Base-by-base conservation (phyloP, 2,113 vertebrate genomes). In the Odontophorus gujanensis region DNA sequence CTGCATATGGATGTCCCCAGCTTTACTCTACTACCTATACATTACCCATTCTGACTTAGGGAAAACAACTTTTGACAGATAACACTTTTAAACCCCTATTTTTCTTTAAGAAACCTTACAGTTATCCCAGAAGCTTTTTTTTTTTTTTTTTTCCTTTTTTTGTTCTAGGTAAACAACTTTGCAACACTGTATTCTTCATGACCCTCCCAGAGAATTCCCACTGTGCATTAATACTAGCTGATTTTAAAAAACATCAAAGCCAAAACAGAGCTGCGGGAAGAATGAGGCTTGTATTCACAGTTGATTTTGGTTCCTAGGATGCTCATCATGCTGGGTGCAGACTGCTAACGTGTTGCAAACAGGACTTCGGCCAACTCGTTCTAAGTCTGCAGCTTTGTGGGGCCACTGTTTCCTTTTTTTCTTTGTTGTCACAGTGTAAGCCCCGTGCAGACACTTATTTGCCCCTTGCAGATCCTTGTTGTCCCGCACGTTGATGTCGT, bases 231-330 rank as follows among this genome's bases (percentile, higher is more conserved):
- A 47, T 85, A 40, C 30, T 51, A 51, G 36, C 43, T 72, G 68
- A 71, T 90, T 22, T 13, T 16, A 34, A 66, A 59, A 63, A 81
- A 59, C 84, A 77, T 68, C 78, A 78, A 92, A 95, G 59, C n/a
- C 47, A 51, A 81, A 87, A 5, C 15, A 90, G 32, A 85, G 88
- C 32, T 47, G 48, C 0, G 0, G 36, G 24, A 11, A 79, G 82
- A 94, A 85, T 50, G 36, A 93, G 62, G 68, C 48, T 85, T 0
- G 0, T 86, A 84, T 90, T 84, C 69, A 66, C 36, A 45, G 72
- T 13, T 84, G 92, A 51, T 91, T 92, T 91, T 91, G 87, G 90
- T 95, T 91, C 93, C 71, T 62, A 68, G 57, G 59, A 66, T 81
- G 82, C 57, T 84, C 43, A 71, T 93, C 75, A n/a, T 68, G 57